Conservation (phyloP, 2,888 invertebrate genomes). For the Rhagophthalmus giganteus region DNA sequence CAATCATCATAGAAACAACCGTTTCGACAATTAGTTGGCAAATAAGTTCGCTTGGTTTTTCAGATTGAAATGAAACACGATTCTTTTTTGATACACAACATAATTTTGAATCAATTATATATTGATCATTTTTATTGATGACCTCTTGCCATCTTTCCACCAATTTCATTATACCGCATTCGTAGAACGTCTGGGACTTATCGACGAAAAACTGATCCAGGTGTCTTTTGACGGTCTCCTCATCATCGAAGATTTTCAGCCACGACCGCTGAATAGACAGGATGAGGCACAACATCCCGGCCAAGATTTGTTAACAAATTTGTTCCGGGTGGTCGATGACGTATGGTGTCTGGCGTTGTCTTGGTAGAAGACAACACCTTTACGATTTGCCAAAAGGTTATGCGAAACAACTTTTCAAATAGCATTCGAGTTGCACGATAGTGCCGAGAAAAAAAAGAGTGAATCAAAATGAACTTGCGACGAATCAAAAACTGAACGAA, state of each 20-base stretch:
- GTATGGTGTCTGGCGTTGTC: constrained; percentile 1
- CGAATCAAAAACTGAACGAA: background rate
- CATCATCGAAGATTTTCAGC: background rate
- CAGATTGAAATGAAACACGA: too few relatives aligned
- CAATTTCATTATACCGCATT: background rate
- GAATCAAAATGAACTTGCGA: background rate
- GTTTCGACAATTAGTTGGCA: too few relatives aligned
- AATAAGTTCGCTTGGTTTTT: too few relatives aligned
- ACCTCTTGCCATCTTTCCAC: background rate
- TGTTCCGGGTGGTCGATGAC: background rate
- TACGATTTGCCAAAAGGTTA: too few relatives aligned
- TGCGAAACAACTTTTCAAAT: too few relatives aligned
- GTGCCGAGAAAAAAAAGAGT: background rate
- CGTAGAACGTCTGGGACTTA: too few relatives aligned
- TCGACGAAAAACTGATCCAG: background rate
- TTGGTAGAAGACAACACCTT: background rate
- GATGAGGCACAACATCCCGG: background rate
- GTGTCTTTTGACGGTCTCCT: background rate
- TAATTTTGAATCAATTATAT: too few relatives aligned
- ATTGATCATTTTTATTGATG: background rate
- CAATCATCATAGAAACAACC: too few relatives aligned
- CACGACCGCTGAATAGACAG: background rate
- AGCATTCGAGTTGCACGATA: background rate
- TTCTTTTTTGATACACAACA: too few relatives aligned
- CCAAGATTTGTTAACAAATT: background rate